Percentiles rank a stretch among this genome's conserved stretches.
Conservation (phyloP, 2,888 invertebrate genomes). For the Galerucella pusilla region DNA sequence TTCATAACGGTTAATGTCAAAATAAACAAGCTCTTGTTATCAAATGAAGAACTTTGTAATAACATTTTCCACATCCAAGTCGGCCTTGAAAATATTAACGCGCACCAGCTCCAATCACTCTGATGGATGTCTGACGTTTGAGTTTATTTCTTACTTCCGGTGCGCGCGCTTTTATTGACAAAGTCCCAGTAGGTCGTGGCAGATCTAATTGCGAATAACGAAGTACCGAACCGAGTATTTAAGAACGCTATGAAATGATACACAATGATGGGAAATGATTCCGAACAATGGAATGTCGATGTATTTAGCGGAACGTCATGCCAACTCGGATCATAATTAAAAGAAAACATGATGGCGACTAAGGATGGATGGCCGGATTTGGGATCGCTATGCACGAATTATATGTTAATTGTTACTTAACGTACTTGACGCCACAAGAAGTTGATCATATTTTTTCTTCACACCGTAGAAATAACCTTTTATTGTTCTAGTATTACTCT, state of each 20-base stretch:
- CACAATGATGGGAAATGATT: slow-evolving; percentile 38
- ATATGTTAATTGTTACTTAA: background rate
- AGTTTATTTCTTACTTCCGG: slow-evolving; percentile 24
- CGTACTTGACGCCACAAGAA: background rate
- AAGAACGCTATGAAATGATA: slow-evolving; percentile 17
- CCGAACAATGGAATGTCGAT: slow-evolving; percentile 25
- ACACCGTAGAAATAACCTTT: no score
- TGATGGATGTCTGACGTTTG: background rate
- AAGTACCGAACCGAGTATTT: slow-evolving; percentile 35
- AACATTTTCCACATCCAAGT: background rate
- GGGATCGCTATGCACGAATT: background rate
- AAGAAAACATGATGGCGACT: slow-evolving; percentile 13
- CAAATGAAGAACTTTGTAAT: background rate
- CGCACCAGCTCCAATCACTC: background rate
- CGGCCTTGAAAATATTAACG: background rate
- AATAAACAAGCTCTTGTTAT: background rate
- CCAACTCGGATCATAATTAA: slow-evolving; percentile 17
- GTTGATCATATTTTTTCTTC: no score
- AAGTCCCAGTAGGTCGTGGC: slow-evolving; percentile 37
- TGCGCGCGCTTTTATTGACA: slow-evolving; percentile 19
- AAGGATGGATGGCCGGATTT: slow-evolving; percentile 3
- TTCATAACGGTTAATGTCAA: background rate
- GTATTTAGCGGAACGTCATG: slow-evolving; percentile 25
- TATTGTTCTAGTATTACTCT: no score
- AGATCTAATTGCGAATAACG: slow-evolving; percentile 42